These are phyloP conservation scores for Lissonota sp. DNA, from an alignment of 2,888 invertebrate genomes.

Conservation along the genomic window DNA sequence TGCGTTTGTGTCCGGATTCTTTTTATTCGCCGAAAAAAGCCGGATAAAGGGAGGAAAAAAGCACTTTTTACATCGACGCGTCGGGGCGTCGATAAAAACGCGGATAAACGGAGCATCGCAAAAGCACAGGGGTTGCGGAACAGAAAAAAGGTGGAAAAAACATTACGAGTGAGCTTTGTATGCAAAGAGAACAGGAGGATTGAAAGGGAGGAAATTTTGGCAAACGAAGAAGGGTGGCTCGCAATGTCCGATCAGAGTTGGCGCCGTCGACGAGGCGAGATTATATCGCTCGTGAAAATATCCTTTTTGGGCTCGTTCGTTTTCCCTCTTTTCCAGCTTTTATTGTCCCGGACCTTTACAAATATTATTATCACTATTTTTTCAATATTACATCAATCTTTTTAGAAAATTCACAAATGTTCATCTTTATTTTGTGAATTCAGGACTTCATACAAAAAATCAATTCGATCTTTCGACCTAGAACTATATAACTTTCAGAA, in stretches of 20 bases:
- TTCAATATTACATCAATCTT: background rate
- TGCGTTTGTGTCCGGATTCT: background rate
- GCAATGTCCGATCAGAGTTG: constrained; percentile 12
- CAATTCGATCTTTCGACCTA: no score
- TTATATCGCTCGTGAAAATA: constrained; percentile 35
- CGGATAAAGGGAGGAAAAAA: constrained; percentile 1
- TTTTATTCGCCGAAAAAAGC: background rate
- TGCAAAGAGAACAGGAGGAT: background rate
- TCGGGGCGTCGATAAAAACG: constrained; percentile 23
- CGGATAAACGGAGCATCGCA: constrained; percentile 6
- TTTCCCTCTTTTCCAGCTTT: background rate
- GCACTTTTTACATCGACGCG: background rate
- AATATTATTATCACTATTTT: no score
- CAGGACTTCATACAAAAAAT: no score
- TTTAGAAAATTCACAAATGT: no score
- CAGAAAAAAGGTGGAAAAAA: background rate
- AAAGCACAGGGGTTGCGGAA: background rate
- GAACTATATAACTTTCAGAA: background rate
- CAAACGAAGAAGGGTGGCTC: constrained; percentile 15
- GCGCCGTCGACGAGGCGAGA: constrained; percentile 26
- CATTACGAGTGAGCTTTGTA: background rate
- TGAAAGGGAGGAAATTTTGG: constrained; percentile 25
- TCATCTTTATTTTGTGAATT: no score
- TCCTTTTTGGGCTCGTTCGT: constrained; percentile 10
- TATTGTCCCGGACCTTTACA: no score